Base-by-base conservation (phyloP, 2,888 invertebrate species). In the Quadroppia sp. region DNA sequence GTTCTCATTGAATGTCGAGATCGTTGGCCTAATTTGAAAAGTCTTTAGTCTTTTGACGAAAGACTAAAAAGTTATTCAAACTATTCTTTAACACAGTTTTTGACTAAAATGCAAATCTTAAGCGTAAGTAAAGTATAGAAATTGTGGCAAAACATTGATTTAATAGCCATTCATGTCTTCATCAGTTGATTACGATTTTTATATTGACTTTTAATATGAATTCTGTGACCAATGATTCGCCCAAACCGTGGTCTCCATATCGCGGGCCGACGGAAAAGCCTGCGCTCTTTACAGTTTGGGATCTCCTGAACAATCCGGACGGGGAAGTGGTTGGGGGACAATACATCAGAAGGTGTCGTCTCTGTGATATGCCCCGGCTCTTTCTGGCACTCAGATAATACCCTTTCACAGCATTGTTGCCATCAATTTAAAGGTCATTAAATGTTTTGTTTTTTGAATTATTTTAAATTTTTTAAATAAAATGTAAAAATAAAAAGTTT, bases 341-440 rank as follows among this genome's bases (percentile, higher is more conserved):
- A 28, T 74, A 74, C 36, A 71, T 74, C 13, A 45, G 70, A 7
- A 7, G 74, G 20, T 74, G 74, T 61, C 15, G 69, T 13, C 50
- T 70, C 25, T 74, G 74, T 42, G 74, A 74, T 56, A 74, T 74
- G 74, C 74, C 74, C 28, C 69, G 74, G 53, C 59, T 74, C 20
- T 74, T 74, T 32, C 13, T 17, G 40, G 74, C 74, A 69, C 32
- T 70, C 23, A 36, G 42, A 67, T 4, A n/a, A 67, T 67, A 36
- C 23, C 20, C n/a, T 67, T 30, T 17, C 3, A 61, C 11, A 36
- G 9, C 36, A 36, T 36, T 36, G n/a, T n/a, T n/a, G n/a, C n/a
- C n/a, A n/a, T 36, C 36, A 36, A 36, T 36, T 9, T 7, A 36
- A 36, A 36, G 4, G 6, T 7, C 36, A 36, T 36, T 36, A n/a